Percentiles rank a stretch among this genome's conserved stretches.
Evolutionary conservation across 1,140 invertebrate species (phyloP).

Genomic region (Meloidogyne exigua): DNA sequence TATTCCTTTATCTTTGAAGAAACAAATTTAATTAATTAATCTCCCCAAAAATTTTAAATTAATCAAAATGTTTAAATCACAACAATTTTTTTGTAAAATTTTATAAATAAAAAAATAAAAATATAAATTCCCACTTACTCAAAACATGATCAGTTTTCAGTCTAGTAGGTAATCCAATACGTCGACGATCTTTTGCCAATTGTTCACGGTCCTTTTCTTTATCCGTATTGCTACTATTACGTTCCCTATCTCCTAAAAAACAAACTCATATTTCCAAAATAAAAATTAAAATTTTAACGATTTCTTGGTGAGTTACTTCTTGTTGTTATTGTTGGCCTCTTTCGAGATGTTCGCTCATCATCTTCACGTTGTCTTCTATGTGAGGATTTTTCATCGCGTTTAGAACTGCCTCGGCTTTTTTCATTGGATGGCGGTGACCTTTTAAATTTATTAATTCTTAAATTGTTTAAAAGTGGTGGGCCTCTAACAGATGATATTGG

Average conservation of each 20-base stretch:
- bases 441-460: background rate
- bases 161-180: constrained; percentile 36
- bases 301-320: background rate
- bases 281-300: background rate
- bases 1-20: too few relatives aligned
- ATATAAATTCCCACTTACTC: constrained; percentile 23
- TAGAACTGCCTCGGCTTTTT: background rate
- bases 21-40: too few relatives aligned
- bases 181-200: constrained; percentile 34
- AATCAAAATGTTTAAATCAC: too few relatives aligned
- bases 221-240: background rate
- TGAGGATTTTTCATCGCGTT: background rate
- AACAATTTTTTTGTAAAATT: too few relatives aligned
- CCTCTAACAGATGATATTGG: too few relatives aligned
- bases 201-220: constrained; percentile 38
- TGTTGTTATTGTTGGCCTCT: too few relatives aligned
- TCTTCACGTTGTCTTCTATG: background rate
- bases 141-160: constrained; percentile 44
- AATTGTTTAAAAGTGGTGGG: too few relatives aligned
- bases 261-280: background rate
- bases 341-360: background rate
- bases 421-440: background rate
- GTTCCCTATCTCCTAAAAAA: constrained; percentile 3
- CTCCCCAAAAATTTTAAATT: too few relatives aligned
- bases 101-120: background rate